Base-by-base conservation (phyloP, 2,888 invertebrate genomes). In the Diarsia brunnea region DNA sequence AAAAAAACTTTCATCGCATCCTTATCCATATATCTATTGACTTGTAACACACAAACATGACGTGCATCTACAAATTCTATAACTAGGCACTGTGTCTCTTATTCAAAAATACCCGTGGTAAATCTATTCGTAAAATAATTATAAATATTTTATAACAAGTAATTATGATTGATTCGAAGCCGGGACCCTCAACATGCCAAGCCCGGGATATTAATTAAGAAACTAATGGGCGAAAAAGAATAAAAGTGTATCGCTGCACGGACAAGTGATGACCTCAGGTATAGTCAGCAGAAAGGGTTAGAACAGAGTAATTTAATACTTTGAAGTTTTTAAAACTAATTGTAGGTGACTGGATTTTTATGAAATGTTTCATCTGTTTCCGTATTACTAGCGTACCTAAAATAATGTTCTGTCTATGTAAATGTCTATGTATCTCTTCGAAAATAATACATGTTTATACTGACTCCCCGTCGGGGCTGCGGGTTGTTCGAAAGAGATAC, bases 161-260 rank as follows among this genome's bases (percentile, higher is more conserved):
- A 94, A 95, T 95, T 94, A 95, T 95, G 95, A 96, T 95, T 95
- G 95, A 95, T 96, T 93, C 93, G 89, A 86, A 86, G 87, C 81
- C 89, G 87, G 78, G 78, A 79, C 80, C 80, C 78, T 84, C 80
- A 79, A 89, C 92, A 92, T 90, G 87, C 90, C 88, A 87, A n/a
- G 89, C 91, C 85, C 87, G 91, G 92, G 93, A 92, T 95, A 95
- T 95, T 95, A 95, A 96, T 95, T 96, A 95, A 95, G 93, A 94
- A 95, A 95, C 95, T 95, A 95, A 95, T 95, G 95, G 95, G 90
- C 85, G 92, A 92, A 92, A 92, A 92, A 92, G 78, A 75, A 92
- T 91, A 91, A 92, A 93, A 94, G 92, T 91, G 90, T 90, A 89
- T 87, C 78, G 86, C 86, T 87, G 75, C 75, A 88, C 90, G 87